These are phyloP conservation scores for Glaucopsyche alexis DNA, from an alignment of 2,888 invertebrate genomes.

Conservation along the genomic window DNA sequence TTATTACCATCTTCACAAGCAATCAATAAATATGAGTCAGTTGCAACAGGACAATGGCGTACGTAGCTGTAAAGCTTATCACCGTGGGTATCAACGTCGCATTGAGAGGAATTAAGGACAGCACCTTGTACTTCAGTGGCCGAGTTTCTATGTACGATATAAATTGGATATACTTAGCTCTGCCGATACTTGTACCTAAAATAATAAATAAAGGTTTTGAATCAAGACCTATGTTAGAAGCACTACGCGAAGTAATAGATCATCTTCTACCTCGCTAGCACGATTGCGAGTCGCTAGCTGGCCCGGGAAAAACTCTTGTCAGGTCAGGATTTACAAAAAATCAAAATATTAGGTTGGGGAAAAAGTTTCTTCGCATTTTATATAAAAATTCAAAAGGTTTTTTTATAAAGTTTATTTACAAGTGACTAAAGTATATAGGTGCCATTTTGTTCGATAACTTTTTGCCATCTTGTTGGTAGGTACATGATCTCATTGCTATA, in stretches of 20 bases:
- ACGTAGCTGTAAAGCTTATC: not conserved
- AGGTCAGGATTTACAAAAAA: too few species aligned
- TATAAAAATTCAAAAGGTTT: too few species aligned
- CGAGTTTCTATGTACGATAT: conserved; percentile 7
- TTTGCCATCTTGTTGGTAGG: too few species aligned
- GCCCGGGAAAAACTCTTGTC: too few species aligned
- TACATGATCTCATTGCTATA: too few species aligned
- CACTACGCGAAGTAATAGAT: not conserved
- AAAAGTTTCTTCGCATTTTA: too few species aligned
- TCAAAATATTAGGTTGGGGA: too few species aligned
- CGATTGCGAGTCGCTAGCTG: too few species aligned
- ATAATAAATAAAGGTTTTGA: not conserved
- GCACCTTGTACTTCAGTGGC: not conserved
- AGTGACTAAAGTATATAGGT: too few species aligned
- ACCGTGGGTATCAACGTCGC: not conserved
- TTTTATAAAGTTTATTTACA: too few species aligned
- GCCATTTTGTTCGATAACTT: too few species aligned
- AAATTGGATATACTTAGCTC: not conserved
- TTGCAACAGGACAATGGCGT: not conserved
- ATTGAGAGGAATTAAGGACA: not conserved
- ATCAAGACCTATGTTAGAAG: not conserved
- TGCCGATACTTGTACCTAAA: not conserved
- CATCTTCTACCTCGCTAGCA: too few species aligned
- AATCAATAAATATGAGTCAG: conserved; percentile 2
- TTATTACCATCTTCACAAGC: not conserved